Conservation (phyloP, 1,140 invertebrate genomes). For the Drosophila eugracilis region DNA sequence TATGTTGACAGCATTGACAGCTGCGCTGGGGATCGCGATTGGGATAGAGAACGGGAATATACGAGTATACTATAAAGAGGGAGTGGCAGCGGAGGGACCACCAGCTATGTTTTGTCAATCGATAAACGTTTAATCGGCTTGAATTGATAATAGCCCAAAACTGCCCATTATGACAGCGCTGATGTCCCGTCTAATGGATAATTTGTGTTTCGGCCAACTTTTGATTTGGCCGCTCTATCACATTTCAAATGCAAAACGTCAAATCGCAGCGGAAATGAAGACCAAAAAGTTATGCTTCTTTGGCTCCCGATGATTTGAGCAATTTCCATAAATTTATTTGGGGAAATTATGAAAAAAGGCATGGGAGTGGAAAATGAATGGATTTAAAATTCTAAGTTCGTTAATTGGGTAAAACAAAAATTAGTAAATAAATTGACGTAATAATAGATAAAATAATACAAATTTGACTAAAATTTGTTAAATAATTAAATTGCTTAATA, state of each 20-base stretch:
- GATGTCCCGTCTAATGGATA: slow-evolving; percentile 65
- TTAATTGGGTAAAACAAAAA: neutral
- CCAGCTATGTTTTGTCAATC: slow-evolving; percentile 64
- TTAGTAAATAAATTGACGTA: no score
- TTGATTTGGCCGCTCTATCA: slow-evolving; percentile 55
- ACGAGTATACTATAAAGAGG: neutral
- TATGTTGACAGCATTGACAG: slow-evolving; percentile 74
- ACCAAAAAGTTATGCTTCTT: slow-evolving; percentile 22
- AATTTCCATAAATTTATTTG: slow-evolving; percentile 41
- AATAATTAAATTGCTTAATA: no score
- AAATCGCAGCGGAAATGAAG: slow-evolving; percentile 56
- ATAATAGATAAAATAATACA: no score
- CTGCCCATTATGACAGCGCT: slow-evolving; percentile 41
- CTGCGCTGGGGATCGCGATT: slow-evolving; percentile 41
- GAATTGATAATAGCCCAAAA: slow-evolving; percentile 68
- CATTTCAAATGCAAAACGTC: slow-evolving; percentile 72
- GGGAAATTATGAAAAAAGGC: slow-evolving; percentile 4
- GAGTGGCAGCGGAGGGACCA: slow-evolving; percentile 36
- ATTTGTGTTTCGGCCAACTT: slow-evolving; percentile 66
- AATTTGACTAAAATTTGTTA: no score
- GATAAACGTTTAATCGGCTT: slow-evolving; percentile 73
- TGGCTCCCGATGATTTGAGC: slow-evolving; percentile 24
- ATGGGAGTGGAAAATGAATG: slow-evolving; percentile 1
- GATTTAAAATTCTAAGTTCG: neutral
- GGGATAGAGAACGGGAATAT: slow-evolving; percentile 11